phyloP scores from a whole-genome alignment of 2,888 invertebrate species.

The Nezara viridula region DNA sequence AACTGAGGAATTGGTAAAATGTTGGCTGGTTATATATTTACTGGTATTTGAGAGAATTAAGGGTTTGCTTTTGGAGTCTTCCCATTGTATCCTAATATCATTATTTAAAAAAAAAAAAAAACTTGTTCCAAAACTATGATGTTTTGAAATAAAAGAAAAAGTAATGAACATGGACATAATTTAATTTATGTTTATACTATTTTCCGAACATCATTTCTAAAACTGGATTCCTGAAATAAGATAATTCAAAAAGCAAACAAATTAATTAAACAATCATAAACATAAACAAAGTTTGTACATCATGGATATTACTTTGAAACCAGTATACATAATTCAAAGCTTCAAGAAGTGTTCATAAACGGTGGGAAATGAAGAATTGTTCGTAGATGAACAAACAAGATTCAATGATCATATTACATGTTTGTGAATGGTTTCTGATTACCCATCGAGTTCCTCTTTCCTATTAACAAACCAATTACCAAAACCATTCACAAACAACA shows the following conservation, averaged over 20 bases:
- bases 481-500: neutral
- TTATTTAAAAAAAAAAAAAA: neutral
- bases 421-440: neutral
- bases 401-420: neutral
- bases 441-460: neutral
- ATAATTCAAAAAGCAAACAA: conserved; percentile 7
- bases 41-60: neutral
- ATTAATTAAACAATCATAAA: neutral
- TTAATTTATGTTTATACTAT: conserved; percentile 15
- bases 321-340: neutral
- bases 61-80: neutral
- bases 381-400: neutral
- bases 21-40: neutral
- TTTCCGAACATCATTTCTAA: conserved; percentile 44
- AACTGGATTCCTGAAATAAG: conserved; percentile 37
- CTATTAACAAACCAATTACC: neutral
- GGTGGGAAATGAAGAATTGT: neutral
- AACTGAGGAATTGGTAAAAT: too few species aligned
- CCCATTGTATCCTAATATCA: neutral
- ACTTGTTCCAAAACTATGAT: neutral
- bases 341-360: neutral
- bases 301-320: neutral
- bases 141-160: too few species aligned
- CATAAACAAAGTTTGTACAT: neutral
- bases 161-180: too few species aligned